Base-by-base conservation (phyloP, 2,113 vertebrate species). In the Pelecanoides urinatrix region DNA sequence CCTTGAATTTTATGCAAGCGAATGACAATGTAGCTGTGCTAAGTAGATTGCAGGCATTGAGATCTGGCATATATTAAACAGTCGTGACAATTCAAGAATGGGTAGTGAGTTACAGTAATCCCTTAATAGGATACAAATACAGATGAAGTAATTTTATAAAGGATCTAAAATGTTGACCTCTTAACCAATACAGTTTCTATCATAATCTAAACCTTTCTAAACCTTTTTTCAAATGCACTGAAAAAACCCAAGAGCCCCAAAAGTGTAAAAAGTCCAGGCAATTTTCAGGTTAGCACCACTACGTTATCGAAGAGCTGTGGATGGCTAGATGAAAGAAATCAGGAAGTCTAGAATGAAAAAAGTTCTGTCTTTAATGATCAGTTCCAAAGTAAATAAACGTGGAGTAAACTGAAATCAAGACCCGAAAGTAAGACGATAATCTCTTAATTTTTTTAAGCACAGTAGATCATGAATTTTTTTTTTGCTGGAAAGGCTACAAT, bases 291-390 rank as follows among this genome's bases (percentile, higher is more conserved):
- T 34, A 77, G 32, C 38, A 80, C 30, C 17, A 26, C 27, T 44
- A 10, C 29, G 13, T 55, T 53, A 30, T 47, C 30, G 12, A 44
- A 36, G 50, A 90, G 36, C 27, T 92, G 13, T 42, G 26, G 25
- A 40, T 53, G 53, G 47, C 62, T 30, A n/a, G 25, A 52, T 87
- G 44, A 18, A 52, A 61, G 59, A 74, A 81, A 61, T 16, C 36
- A 30, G 29, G 40, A 85, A 62, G 59, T 22, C 23, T 7, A 30
- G 36, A 49, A 62, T 58, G 13, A 53, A 58, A 61, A 20, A 75
- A 22, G 10, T 38, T 4, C 9, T 2, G 2, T 22, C 34, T 78
- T 20, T 26, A 49, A 25, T 63, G 16, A 44, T 1, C 1, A 29
- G 14, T 59, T 79, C 56, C 16, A 18, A 59, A 27, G 56, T 61